Conservation (phyloP, 2,113 vertebrate species). For the Menura novaehollandiae region DNA sequence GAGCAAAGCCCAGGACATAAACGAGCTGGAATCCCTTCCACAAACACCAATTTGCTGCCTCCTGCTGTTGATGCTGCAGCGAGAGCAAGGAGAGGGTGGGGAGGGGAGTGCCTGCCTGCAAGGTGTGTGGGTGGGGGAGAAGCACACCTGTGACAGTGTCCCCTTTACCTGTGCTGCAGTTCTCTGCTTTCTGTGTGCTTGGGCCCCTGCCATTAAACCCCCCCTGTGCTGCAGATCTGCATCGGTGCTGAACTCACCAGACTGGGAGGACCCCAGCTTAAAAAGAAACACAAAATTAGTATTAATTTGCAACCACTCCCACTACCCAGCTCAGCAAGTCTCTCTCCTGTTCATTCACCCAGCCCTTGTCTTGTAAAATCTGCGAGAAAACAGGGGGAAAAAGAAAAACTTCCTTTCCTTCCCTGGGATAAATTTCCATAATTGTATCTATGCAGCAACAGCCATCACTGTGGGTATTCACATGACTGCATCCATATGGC, state of each 20-base stretch:
- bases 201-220: not conserved
- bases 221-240: not conserved
- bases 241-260: not conserved
- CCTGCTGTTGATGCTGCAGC: not conserved
- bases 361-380: not conserved
- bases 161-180: not conserved
- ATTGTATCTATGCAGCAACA: not conserved
- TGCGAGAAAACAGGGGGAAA: not conserved
- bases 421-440: not conserved
- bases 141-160: slow-evolving; percentile 3
- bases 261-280: not conserved
- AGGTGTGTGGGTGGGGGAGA: not conserved
- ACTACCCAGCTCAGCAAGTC: not conserved
- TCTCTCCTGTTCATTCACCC: not conserved
- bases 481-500: not conserved
- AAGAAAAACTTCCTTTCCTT: not conserved
- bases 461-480: not conserved
- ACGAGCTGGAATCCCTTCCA: not conserved
- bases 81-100: not conserved
- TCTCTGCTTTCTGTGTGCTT: not conserved
- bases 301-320: not conserved
- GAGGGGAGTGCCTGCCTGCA: not conserved
- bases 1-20: not conserved
- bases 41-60: not conserved
- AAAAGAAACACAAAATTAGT: not conserved